phyloP scores from a whole-genome alignment of 1,140 invertebrate genomes.

The Lithobius niger region DNA sequence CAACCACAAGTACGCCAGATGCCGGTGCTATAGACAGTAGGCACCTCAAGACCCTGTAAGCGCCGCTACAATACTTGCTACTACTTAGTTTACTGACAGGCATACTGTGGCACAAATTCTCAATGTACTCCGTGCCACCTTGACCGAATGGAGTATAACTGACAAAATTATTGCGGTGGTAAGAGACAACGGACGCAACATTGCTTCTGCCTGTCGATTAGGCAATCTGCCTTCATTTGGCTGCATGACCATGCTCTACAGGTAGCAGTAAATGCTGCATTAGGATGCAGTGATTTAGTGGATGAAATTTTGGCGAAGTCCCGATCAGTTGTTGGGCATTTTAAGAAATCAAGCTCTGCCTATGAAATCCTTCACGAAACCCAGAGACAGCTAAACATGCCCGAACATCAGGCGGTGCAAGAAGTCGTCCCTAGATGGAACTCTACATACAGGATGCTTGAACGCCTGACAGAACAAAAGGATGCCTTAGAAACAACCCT shows the following conservation, averaged over 20 bases:
- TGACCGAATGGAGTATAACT: not conserved
- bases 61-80: no score
- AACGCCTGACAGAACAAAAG: slow-evolving; percentile 1
- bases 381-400: not conserved
- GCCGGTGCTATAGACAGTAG: no score
- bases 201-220: not conserved
- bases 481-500: no score
- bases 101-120: not conserved
- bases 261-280: not conserved
- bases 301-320: not conserved
- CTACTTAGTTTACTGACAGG: not conserved
- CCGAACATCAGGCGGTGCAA: not conserved
- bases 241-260: not conserved
- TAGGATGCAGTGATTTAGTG: not conserved
- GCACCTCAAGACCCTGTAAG: no score
- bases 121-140: not conserved
- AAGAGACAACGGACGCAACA: not conserved
- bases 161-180: not conserved
- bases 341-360: not conserved
- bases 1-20: no score
- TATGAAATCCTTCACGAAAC: not conserved
- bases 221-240: not conserved
- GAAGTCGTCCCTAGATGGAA: slow-evolving; percentile 7
- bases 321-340: not conserved
- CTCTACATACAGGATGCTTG: slow-evolving; percentile 8